Base-by-base conservation (phyloP, 2,888 invertebrate genomes). In the Heliconius charithonia region DNA sequence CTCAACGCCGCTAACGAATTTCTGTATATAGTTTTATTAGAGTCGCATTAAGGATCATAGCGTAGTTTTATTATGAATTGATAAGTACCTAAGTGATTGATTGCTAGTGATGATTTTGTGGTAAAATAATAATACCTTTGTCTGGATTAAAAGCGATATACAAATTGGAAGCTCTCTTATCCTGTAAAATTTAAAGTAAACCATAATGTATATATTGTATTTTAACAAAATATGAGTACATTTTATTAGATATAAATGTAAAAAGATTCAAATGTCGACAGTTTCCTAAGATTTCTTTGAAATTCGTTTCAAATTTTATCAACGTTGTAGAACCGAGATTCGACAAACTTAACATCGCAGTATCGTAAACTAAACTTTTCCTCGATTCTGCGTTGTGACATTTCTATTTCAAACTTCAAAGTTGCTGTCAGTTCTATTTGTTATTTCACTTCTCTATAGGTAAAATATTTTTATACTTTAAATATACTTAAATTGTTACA, bases 301-400 rank as follows among this genome's bases (percentile, higher is more conserved):
- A 82, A 82, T 75, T 80, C 80, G 72, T 75, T 80, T 82, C 75
- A 83, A 83, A 83, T 82, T 85, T 84, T 83, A 84, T 83, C 82
- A 81, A 82, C 80, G 79, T 83, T 81, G 80, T 82, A 81, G 78
- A 83, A 84, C 82, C 78, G 82, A 83, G 84, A 78, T 78, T 80
- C 83, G 82, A 79, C 83, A 83, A 89, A 90, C 88, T 91, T 83
- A 82, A 85, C 63, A 83, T 81, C 78, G 84, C 84, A 67, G 79
- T 84, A 86, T 86, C 88, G 86, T 89, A 89, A 89, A 88, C 84
- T 83, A 84, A 88, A 89, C 86, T 89, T 89, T 87, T 86, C 85
- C 78, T 83, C 85, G 86, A 89, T 88, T 90, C 87, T 86, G 85
- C 86, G 84, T 89, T 91, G 90, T 90, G 91, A 92, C 91, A 89